These are phyloP conservation scores for Gobiocypris rarus DNA, from an alignment of 2,113 vertebrate genomes.

Conservation along the genomic window DNA sequence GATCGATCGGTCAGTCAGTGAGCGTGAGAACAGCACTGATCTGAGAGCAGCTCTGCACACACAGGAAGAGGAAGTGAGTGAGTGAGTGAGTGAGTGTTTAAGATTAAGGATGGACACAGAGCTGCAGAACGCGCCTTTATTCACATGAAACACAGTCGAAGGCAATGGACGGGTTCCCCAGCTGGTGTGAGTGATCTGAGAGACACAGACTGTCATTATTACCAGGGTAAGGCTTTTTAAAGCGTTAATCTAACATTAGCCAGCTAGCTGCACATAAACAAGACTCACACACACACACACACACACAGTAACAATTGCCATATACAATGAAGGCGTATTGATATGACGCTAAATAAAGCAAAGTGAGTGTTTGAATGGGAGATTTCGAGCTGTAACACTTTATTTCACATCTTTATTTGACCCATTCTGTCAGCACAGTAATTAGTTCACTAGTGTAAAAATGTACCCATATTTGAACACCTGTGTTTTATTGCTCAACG, in stretches of 20 bases:
- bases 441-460: background rate
- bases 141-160: background rate
- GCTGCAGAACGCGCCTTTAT: background rate
- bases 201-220: background rate
- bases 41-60: background rate
- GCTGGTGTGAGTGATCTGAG: background rate
- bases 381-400: background rate
- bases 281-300: background rate
- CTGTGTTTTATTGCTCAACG: too few species aligned
- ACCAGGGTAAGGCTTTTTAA: constrained; percentile 2
- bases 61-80: constrained; percentile 39
- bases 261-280: background rate
- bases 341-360: background rate
- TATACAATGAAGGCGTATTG: too few species aligned
- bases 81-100: background rate
- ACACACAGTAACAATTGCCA: too few species aligned
- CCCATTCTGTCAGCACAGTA: background rate
- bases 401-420: background rate
- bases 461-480: background rate
- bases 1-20: background rate
- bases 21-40: background rate
- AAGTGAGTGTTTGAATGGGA: background rate
- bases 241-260: background rate
- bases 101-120: constrained; percentile 20
- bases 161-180: background rate